Base-by-base conservation (phyloP, 2,888 invertebrate species). In the Tribolium freemani region DNA sequence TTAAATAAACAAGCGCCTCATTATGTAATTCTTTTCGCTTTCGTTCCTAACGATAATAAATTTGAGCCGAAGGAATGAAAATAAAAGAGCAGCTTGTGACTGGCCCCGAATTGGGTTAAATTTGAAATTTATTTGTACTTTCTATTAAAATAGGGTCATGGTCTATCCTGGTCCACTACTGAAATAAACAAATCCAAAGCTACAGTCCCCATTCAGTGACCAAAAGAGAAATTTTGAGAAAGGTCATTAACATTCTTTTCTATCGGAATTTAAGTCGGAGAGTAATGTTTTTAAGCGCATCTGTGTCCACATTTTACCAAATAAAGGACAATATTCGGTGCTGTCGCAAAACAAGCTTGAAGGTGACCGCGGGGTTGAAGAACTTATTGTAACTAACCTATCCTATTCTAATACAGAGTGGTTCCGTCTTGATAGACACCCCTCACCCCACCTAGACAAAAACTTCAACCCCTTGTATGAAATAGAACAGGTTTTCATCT, bases 141-240 rank as follows among this genome's bases (percentile, higher is more conserved):
- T 68, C 68, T 68, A 68, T 13, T 20, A 48, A 57, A 68, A 68
- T 68, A 68, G 20, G 68, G 68, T 57, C 68, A 68, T 31, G 68
- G 68, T 50, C 67, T 45, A 56, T 66, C 56, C 44, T 67, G 57
- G 46, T 57, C 50, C 26, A 68, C 51, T 11, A 45, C 8, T 31
- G 26, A 60, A 46, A 45, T 45, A 60, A 57, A 63, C 63, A 63
- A 64, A 54, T 26, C 54, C 26, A 53, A 10, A 63, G 8, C 48
- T 11, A 48, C 16, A 50, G 48, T 46, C 21, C 46, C 21, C 26
- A 54, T 53, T 38, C 38, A 38, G 58, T 60, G 30, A 30, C 60
- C 46, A 11, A 48, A 67, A 63, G 69, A 70, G 69, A 70, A 70
- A 70, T 60, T 70, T 70, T 70, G 53, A 61, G 63, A 63, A 70